Percentiles rank a stretch among this genome's conserved stretches.
These are phyloP conservation scores for Cephalotes varians DNA, from an alignment of 2,888 invertebrate species.

Conservation along the genomic window DNA sequence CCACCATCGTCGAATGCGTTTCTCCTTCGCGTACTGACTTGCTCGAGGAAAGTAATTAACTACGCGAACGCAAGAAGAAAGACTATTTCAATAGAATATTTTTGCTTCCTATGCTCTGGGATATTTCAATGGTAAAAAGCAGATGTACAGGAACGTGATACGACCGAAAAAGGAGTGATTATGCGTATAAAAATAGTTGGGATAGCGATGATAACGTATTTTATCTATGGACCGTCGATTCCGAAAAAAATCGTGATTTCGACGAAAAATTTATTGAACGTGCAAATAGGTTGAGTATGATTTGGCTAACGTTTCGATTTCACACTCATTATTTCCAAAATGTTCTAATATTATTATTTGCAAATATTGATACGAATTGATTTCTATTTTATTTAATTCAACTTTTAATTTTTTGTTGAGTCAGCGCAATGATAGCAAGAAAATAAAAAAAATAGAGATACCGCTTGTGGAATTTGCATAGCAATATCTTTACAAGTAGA, in stretches of 20 bases:
- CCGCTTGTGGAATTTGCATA: background rate
- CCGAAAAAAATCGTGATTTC: background rate
- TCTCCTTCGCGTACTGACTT: slow-evolving; percentile 27
- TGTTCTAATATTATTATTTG: background rate
- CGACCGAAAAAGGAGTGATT: background rate
- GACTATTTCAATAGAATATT: slow-evolving; percentile 45
- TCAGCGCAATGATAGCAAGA: background rate
- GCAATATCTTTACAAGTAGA: background rate
- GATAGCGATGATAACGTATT: background rate
- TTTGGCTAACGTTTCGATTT: background rate
- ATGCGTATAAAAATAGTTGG: background rate
- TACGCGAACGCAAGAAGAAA: slow-evolving; percentile 40
- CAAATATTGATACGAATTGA: background rate
- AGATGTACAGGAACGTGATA: background rate
- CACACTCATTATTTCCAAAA: background rate
- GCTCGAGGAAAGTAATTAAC: slow-evolving; percentile 46
- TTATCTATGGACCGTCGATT: background rate
- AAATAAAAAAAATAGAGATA: background rate
- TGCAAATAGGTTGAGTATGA: background rate
- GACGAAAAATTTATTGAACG: background rate
- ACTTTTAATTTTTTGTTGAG: background rate
- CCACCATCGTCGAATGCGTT: slow-evolving; percentile 15
- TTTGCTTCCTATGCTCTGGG: slow-evolving; percentile 7
- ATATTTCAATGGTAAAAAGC: background rate
- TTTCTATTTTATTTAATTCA: background rate